Percentiles rank a stretch among this genome's conserved stretches.
Conservation (phyloP, 2,797 vertebrate genomes). For the Pseudopleuronectes americanus region DNA sequence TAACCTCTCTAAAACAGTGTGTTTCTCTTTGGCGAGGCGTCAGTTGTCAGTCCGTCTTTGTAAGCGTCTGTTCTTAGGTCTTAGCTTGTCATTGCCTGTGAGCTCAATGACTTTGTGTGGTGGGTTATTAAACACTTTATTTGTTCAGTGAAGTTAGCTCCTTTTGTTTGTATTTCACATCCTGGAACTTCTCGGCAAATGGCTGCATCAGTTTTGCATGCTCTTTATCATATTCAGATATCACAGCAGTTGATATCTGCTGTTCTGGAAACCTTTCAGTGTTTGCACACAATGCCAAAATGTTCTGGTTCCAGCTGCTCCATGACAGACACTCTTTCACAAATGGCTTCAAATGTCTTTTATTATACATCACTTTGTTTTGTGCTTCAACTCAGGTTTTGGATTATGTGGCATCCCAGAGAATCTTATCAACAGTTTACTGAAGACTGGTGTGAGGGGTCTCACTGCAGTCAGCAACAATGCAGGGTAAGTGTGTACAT, state of each 20-base stretch:
- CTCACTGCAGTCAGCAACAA: slow-evolving; percentile 98
- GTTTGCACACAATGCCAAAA: too few relatives aligned
- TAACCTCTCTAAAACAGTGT: too few relatives aligned
- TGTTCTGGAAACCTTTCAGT: too few relatives aligned
- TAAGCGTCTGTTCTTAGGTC: not conserved
- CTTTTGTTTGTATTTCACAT: not conserved
- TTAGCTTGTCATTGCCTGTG: not conserved
- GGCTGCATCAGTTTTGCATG: not conserved
- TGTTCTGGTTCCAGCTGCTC: not conserved
- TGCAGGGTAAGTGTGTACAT: slow-evolving; percentile 88
- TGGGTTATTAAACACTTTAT: not conserved
- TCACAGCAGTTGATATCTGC: too few relatives aligned
- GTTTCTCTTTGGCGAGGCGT: not conserved
- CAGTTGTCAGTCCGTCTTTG: not conserved
- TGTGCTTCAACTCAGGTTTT: slow-evolving; percentile 85
- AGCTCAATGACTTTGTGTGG: not conserved
- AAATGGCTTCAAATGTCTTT: not conserved
- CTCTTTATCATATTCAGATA: not conserved
- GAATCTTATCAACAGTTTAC: slow-evolving; percentile 93
- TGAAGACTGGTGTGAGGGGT: slow-evolving; percentile 91
- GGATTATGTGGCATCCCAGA: slow-evolving; percentile 98
- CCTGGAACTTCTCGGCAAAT: not conserved
- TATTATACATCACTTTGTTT: not conserved
- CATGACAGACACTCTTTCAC: not conserved
- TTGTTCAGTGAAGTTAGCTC: not conserved